These are phyloP conservation scores for Limanda limanda DNA, from an alignment of 2,113 vertebrate genomes.

Conservation along the genomic window DNA sequence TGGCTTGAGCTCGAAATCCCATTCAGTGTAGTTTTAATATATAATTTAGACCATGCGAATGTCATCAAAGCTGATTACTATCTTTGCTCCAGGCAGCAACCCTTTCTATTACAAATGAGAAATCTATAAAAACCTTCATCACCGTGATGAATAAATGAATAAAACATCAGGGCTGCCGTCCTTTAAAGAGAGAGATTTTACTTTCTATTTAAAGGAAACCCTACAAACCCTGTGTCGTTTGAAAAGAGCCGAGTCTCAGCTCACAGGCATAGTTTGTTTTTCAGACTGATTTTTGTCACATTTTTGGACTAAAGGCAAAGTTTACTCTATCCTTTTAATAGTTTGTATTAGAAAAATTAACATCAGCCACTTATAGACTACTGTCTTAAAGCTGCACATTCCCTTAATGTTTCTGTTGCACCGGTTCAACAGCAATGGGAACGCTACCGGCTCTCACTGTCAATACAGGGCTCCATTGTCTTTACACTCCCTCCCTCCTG, in stretches of 20 bases:
- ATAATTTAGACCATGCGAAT: neutral
- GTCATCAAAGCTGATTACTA: neutral
- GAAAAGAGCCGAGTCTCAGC: accelerated
- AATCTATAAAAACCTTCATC: neutral
- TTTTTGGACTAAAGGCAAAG: slow-evolving; percentile 5
- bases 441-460: slow-evolving; percentile 1
- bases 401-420: slow-evolving; percentile 34
- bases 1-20: neutral
- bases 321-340: neutral
- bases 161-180: slow-evolving; percentile 3
- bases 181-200: neutral
- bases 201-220: slow-evolving; percentile 7
- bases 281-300: neutral
- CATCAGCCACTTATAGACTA: slow-evolving; percentile 16
- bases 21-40: neutral
- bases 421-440: slow-evolving; percentile 30
- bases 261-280: neutral
- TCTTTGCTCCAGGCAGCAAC: neutral
- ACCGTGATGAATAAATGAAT: neutral
- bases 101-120: neutral
- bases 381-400: neutral
- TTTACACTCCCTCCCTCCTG: slow-evolving; percentile 11
- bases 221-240: slow-evolving; percentile 18
- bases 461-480: slow-evolving; percentile 44
- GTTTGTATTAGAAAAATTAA: slow-evolving; percentile 11